These are phyloP conservation scores for Nannoperca obscura DNA, from an alignment of 2,797 vertebrate genomes.

Conservation along the genomic window DNA sequence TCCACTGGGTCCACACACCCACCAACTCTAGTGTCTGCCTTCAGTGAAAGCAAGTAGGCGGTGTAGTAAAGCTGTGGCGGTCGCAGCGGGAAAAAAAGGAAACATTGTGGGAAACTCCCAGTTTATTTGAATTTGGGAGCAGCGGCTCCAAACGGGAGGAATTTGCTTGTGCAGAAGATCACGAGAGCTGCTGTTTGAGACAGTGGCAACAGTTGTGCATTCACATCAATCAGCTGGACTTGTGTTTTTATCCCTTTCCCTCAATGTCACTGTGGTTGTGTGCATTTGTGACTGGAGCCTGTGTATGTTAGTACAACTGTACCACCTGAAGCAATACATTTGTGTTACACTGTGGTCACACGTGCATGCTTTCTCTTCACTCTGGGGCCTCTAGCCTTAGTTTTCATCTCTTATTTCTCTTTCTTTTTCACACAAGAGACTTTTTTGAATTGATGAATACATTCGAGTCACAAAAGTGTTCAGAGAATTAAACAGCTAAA, in stretches of 20 bases:
- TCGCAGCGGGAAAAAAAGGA: conserved; percentile 35
- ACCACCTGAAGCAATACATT: neutral
- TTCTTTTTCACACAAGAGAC: neutral
- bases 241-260: neutral
- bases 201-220: neutral
- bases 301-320: neutral
- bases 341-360: neutral
- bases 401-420: neutral
- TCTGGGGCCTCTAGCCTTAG: neutral
- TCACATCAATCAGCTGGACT: neutral
- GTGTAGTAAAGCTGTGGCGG: conserved; percentile 46
- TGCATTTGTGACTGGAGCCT: neutral
- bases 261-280: neutral
- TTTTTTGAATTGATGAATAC: neutral
- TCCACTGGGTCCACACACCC: conserved; percentile 25
- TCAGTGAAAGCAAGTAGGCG: conserved; percentile 40
- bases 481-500: neutral
- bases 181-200: conserved; percentile 35
- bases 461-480: neutral
- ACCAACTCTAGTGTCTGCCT: conserved; percentile 44
- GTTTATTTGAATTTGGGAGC: conserved; percentile 49
- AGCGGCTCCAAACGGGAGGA: conserved; percentile 74
- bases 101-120: conserved; percentile 76
- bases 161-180: conserved; percentile 54
- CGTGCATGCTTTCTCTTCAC: neutral